Conservation (phyloP, 2,888 invertebrate genomes). For the Hedychridium roseum region DNA sequence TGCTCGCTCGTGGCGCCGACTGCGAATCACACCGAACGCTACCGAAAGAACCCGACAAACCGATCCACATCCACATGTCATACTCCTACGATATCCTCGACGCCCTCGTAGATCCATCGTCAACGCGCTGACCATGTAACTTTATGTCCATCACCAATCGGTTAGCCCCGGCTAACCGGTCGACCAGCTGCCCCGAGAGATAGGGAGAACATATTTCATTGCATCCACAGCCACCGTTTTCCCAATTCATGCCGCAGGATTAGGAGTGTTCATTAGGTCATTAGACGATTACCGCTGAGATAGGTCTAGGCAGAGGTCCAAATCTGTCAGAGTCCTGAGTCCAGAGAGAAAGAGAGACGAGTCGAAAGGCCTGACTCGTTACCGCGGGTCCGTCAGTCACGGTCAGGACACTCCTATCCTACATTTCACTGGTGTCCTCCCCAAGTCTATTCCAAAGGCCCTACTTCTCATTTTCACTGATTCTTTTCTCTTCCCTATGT, state of each 20-base stretch:
- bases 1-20: conserved; percentile 1
- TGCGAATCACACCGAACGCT: conserved; percentile 5
- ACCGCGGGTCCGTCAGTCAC: conserved; percentile 28
- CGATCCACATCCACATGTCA: no score
- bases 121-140: conserved; percentile 28
- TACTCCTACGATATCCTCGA: no score
- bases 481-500: no score
- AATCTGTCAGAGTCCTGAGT: conserved; percentile 18
- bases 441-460: no score
- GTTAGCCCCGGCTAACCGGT: neutral
- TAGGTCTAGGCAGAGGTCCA: conserved; percentile 30
- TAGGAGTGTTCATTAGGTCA: conserved; percentile 32
- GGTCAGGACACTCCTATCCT: conserved; percentile 39
- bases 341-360: no score
- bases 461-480: no score
- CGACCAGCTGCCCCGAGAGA: conserved; percentile 1
- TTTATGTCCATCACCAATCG: conserved; percentile 1
- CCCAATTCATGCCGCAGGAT: no score
- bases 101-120: no score
- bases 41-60: conserved; percentile 11
- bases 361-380: no score
- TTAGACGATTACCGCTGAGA: conserved; percentile 37
- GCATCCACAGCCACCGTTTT: no score
- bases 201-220: no score
- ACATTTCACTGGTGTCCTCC: conserved; percentile 25